Conservation (phyloP, 2,888 invertebrate species). For the Cerastoderma edule region DNA sequence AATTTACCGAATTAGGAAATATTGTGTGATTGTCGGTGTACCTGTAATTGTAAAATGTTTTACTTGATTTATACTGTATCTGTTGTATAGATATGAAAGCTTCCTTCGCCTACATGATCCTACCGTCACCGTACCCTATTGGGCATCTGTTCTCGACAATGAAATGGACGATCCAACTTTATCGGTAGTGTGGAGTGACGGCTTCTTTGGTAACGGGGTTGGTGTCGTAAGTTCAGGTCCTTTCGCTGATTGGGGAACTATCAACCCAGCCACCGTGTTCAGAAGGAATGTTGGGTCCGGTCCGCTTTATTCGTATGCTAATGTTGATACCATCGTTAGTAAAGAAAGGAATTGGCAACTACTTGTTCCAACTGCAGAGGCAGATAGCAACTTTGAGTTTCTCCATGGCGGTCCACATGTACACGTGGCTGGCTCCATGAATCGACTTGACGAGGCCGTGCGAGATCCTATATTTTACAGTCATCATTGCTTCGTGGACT, state of each 20-base stretch:
- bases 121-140: slow-evolving; percentile 67
- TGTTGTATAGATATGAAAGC: slow-evolving; percentile 70
- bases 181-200: slow-evolving; percentile 64
- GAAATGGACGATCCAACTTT: slow-evolving; percentile 55
- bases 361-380: slow-evolving; percentile 44
- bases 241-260: slow-evolving; percentile 63
- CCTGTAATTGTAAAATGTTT: too few relatives aligned
- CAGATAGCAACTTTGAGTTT: slow-evolving; percentile 63
- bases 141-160: slow-evolving; percentile 67
- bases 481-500: slow-evolving; percentile 69
- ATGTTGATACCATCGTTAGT: slow-evolving; percentile 50
- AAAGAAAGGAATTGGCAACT: slow-evolving; percentile 46
- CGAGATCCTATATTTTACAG: slow-evolving; percentile 71
- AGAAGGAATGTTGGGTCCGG: slow-evolving; percentile 62
- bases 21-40: too few relatives aligned
- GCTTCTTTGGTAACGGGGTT: slow-evolving; percentile 62
- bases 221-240: slow-evolving; percentile 63
- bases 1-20: too few relatives aligned
- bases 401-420: slow-evolving; percentile 65
- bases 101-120: slow-evolving; percentile 67
- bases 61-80: too few relatives aligned
- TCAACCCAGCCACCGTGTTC: slow-evolving; percentile 44
- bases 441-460: slow-evolving; percentile 61
- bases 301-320: slow-evolving; percentile 44
- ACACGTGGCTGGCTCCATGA: slow-evolving; percentile 69